Percentiles rank a stretch among this genome's conserved stretches.
Evolutionary conservation across 2,113 vertebrate species (phyloP).

Genomic region (Corythornis cristatus): DNA sequence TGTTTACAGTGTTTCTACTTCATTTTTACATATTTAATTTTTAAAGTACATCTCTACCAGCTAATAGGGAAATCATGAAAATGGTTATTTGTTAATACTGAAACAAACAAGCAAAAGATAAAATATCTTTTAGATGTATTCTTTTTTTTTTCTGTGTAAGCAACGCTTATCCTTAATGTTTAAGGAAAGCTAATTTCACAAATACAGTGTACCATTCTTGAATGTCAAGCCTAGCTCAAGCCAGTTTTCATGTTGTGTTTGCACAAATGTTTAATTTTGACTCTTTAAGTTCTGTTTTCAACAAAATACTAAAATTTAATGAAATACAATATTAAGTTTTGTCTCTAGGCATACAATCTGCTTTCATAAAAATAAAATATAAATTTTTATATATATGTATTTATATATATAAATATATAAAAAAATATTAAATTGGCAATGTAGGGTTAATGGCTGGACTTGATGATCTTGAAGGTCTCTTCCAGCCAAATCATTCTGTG

Average conservation of each 20-base stretch:
- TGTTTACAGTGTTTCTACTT: neutral
- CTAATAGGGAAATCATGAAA: neutral
- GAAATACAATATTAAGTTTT: neutral
- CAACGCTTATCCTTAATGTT: neutral
- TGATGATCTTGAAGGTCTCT: too few relatives aligned
- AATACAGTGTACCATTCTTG: fast-evolving
- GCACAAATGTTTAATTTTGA: neutral
- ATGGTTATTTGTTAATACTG: neutral
- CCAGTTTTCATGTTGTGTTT: neutral
- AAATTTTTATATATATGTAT: too few relatives aligned
- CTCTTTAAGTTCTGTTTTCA: neutral
- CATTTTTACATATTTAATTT: fast-evolving
- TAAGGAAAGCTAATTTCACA: neutral
- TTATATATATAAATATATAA: too few relatives aligned
- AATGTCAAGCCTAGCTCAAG: neutral
- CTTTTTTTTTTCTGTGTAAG: neutral
- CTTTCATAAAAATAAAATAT: too few relatives aligned
- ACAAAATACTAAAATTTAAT: neutral
- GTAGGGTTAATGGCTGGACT: too few relatives aligned
- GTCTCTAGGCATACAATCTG: neutral
- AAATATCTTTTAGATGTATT: neutral
- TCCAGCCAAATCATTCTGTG: too few relatives aligned
- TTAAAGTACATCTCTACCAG: fast-evolving
- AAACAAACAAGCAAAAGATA: neutral
- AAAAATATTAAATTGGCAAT: too few relatives aligned